Percentiles rank a stretch among this genome's conserved stretches.
Conservation (phyloP, 2,797 vertebrate genomes). For the Oreochromis grahami region DNA sequence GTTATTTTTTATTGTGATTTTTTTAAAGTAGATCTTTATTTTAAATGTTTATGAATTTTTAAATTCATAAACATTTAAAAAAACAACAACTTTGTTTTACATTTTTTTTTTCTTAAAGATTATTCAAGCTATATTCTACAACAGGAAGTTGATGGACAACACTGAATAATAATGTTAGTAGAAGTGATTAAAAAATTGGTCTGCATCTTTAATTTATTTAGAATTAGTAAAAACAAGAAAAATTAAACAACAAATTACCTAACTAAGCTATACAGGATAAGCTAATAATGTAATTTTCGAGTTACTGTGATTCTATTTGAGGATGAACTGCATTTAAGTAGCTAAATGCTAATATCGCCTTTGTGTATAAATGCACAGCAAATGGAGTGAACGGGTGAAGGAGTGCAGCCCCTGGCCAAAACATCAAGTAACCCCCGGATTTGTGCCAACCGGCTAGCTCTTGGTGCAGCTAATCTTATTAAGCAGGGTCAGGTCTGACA, state of each 20-base stretch:
- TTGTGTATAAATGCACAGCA: not conserved
- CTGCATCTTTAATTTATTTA: not conserved
- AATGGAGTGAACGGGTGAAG: not conserved
- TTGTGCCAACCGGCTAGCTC: slow-evolving; percentile 45
- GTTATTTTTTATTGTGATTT: not conserved
- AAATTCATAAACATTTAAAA: too few relatives aligned
- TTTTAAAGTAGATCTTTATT: not conserved
- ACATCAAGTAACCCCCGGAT: slow-evolving; percentile 19
- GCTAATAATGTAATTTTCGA: not conserved
- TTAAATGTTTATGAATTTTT: not conserved
- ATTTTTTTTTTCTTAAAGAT: not conserved
- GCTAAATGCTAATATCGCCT: not conserved
- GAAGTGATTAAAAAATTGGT: not conserved
- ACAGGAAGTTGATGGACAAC: not conserved
- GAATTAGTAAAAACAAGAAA: not conserved
- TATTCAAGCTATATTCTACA: not conserved
- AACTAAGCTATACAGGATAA: not conserved
- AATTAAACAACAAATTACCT: not conserved
- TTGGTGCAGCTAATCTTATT: slow-evolving; percentile 50
- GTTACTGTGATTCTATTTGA: not conserved
- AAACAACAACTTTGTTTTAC: too few relatives aligned
- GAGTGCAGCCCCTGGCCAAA: not conserved
- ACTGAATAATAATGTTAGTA: not conserved
- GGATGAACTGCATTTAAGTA: not conserved
- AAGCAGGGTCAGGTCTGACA: slow-evolving; percentile 9